Conservation (phyloP, 2,797 vertebrate genomes). For the Limosa lapponica region DNA sequence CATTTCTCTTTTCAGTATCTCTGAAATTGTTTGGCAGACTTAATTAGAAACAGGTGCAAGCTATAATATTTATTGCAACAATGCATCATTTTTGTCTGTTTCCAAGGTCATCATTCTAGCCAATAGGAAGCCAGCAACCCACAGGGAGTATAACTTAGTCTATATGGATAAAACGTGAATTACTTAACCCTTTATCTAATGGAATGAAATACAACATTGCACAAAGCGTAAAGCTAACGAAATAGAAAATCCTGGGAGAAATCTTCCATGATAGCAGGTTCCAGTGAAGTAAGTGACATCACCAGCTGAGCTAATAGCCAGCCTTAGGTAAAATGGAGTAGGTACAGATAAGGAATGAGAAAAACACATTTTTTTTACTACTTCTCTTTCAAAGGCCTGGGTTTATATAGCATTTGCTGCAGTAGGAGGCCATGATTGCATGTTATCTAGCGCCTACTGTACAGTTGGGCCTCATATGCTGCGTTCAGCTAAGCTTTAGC, state of each 20-base stretch:
- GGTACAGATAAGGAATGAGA: conserved; percentile 37
- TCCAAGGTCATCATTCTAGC: conserved; percentile 64
- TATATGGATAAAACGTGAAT: conserved; percentile 45
- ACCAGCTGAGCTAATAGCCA: conserved; percentile 64
- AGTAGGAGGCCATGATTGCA: not conserved
- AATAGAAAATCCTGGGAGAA: conserved; percentile 39
- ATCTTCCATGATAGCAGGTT: conserved; percentile 49
- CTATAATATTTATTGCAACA: conserved; percentile 73
- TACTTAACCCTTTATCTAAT: conserved; percentile 63
- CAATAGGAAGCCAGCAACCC: conserved; percentile 64
- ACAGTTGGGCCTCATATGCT: not conserved
- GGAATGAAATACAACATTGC: conserved; percentile 32
- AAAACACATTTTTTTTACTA: conserved; percentile 4
- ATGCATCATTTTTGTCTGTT: conserved; percentile 74
- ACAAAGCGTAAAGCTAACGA: not conserved
- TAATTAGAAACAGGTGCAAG: conserved; percentile 72
- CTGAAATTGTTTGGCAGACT: conserved; percentile 66
- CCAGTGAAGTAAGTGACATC: conserved; percentile 63
- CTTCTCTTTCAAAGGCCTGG: not conserved
- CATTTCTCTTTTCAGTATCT: conserved; percentile 68
- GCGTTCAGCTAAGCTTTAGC: not conserved
- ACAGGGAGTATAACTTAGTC: conserved; percentile 63
- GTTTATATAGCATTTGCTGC: conserved; percentile 33
- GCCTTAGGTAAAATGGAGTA: conserved; percentile 52
- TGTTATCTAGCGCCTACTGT: not conserved